phyloP scores from a whole-genome alignment of 2,797 vertebrate genomes.

The Semaprochilodus insignis region DNA sequence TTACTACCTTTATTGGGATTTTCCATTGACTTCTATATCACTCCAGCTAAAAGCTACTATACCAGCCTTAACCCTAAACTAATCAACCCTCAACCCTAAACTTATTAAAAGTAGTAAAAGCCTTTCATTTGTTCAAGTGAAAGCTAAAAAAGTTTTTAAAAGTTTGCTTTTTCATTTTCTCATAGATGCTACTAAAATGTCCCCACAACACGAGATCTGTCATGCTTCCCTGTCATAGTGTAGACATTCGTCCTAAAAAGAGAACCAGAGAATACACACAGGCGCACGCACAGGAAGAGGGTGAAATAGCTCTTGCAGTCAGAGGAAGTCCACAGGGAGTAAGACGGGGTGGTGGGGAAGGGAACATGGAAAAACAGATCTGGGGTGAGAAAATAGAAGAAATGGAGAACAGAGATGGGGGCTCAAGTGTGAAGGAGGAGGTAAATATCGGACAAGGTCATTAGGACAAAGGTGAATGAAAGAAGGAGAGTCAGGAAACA shows the following conservation, averaged over 20 bases:
- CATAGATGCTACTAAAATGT: background rate
- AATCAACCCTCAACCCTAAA: background rate
- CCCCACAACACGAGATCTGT: background rate
- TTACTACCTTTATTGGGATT: background rate
- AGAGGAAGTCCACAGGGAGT: conserved; percentile 31
- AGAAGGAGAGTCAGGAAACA: conserved; percentile 21
- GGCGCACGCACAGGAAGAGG: conserved; percentile 30
- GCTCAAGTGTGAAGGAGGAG: conserved; percentile 14
- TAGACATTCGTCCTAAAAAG: conserved; percentile 11
- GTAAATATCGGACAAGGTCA: conserved; percentile 1
- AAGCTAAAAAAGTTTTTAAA: background rate
- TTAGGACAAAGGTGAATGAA: conserved; percentile 25
- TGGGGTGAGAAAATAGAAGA: conserved; percentile 7
- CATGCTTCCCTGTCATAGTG: background rate
- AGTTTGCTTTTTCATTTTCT: background rate
- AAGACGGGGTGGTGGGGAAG: conserved; percentile 15
- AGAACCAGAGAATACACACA: conserved; percentile 13
- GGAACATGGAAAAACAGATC: conserved; percentile 30
- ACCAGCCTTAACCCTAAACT: background rate
- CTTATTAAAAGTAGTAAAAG: no score
- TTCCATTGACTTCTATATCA: conserved; percentile 1
- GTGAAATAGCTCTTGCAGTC: conserved; percentile 14
- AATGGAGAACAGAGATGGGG: conserved; percentile 1
- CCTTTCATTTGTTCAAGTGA: background rate
- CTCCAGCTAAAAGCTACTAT: background rate